phyloP scores from a whole-genome alignment of 1,140 invertebrate genomes.

The Liolophura sinensis region DNA sequence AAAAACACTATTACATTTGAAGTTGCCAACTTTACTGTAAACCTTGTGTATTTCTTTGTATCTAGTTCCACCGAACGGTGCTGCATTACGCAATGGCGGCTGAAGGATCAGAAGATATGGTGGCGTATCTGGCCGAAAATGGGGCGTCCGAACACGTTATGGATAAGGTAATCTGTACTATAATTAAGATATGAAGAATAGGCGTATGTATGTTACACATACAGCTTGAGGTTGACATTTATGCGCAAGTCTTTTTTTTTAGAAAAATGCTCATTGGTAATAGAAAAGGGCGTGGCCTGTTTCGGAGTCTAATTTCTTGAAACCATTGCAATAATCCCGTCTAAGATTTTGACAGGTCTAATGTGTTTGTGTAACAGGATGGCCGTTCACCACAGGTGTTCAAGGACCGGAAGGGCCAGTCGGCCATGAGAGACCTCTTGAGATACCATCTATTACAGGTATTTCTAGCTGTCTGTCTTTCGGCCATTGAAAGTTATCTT shows the following conservation, averaged over 20 bases:
- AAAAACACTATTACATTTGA: neutral
- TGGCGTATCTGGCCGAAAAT: constrained; percentile 33
- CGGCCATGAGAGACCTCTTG: constrained; percentile 30
- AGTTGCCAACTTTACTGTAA: neutral
- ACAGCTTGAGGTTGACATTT: no score
- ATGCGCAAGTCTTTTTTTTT: no score
- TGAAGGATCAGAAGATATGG: constrained; percentile 26
- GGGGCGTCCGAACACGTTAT: constrained; percentile 43
- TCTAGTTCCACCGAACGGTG: constrained; percentile 39
- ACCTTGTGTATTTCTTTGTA: neutral
- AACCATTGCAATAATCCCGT: neutral
- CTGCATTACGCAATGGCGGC: constrained; percentile 39
- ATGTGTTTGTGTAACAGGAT: constrained; percentile 25
- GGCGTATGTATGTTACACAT: neutral
- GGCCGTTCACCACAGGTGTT: constrained; percentile 38
- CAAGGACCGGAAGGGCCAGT: constrained; percentile 32
- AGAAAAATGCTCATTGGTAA: no score
- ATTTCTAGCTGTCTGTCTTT: neutral
- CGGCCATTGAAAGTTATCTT: no score
- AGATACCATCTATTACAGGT: constrained; percentile 36
- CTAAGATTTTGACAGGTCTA: neutral
- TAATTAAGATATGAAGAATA: no score
- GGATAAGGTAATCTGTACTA: constrained; percentile 45
- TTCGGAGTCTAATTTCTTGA: no score
- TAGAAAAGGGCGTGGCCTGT: neutral